phyloP scores from a whole-genome alignment of 2,888 invertebrate genomes.

The Drosophila macrothrix region DNA sequence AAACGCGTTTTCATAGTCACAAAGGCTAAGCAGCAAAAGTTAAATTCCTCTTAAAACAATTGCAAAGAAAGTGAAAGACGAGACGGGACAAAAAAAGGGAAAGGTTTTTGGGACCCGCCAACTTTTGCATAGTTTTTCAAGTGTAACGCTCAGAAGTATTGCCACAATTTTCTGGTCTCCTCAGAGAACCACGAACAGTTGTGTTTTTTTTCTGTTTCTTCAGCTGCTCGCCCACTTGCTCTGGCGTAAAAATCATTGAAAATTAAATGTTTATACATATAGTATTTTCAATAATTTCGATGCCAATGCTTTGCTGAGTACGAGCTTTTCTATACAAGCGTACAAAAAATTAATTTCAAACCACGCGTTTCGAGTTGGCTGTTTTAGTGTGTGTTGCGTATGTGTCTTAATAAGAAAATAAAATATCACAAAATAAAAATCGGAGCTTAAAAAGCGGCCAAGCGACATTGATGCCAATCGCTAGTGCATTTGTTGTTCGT shows the following conservation, averaged over 20 bases:
- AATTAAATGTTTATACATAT: constrained; percentile 38
- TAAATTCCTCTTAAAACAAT: constrained; percentile 50
- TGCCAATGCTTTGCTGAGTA: constrained; percentile 64
- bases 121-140: constrained; percentile 53
- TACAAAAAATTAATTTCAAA: constrained; percentile 36
- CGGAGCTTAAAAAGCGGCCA: constrained; percentile 69
- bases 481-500: constrained; percentile 55
- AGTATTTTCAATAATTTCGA: constrained; percentile 64
- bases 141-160: constrained; percentile 57
- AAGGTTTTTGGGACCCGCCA: constrained; percentile 50
- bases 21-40: constrained; percentile 67
- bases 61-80: constrained; percentile 78
- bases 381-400: constrained; percentile 35
- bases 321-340: constrained; percentile 48
- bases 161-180: constrained; percentile 10
- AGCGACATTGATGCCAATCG: constrained; percentile 81
- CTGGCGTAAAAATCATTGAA: constrained; percentile 63
- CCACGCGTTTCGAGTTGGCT: constrained; percentile 68
- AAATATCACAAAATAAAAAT: constrained; percentile 39
- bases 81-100: constrained; percentile 55
- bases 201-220: constrained; percentile 26
- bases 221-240: constrained; percentile 58
- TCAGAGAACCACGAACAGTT: constrained; percentile 57
- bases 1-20: constrained; percentile 53
- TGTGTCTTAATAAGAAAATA: constrained; percentile 37